Conservation (phyloP, 2,797 vertebrate species). For the Siniperca obscura region DNA sequence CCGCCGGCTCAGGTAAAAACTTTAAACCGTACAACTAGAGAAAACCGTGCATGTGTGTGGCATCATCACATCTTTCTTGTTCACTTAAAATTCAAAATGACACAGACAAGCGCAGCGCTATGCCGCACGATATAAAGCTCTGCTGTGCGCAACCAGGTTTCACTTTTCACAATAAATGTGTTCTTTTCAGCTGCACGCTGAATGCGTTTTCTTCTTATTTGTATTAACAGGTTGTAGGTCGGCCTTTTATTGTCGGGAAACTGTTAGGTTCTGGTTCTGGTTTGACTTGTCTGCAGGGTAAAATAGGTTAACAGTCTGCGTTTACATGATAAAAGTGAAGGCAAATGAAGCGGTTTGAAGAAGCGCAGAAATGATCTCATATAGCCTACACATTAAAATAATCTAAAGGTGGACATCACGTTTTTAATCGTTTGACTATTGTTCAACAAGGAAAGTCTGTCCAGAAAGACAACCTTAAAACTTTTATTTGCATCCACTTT, state of each 20-base stretch:
- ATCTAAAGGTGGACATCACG: background rate
- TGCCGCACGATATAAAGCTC: background rate
- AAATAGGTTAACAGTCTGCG: background rate
- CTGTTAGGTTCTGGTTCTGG: conserved; percentile 5
- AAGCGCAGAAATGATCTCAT: background rate
- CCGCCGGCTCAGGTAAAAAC: background rate
- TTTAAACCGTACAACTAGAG: background rate
- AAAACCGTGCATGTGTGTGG: background rate
- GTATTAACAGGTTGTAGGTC: background rate
- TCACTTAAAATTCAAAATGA: background rate
- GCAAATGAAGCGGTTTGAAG: conserved; percentile 1
- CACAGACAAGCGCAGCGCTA: conserved; percentile 4
- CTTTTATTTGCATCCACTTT: conserved; percentile 27
- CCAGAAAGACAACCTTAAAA: conserved; percentile 14
- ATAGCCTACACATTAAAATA: background rate
- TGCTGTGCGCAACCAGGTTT: conserved; percentile 13
- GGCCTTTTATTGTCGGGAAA: background rate
- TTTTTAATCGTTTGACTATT: background rate
- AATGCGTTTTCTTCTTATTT: background rate
- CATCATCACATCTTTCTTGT: background rate
- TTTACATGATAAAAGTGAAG: background rate
- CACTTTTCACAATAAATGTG: conserved; percentile 2
- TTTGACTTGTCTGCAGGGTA: conserved; percentile 1
- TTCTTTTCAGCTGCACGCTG: background rate
- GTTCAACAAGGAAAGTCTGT: conserved; percentile 19